Evolutionary conservation across 2,797 vertebrate genomes (phyloP).

Genomic region (Psittacula derbiana): DNA sequence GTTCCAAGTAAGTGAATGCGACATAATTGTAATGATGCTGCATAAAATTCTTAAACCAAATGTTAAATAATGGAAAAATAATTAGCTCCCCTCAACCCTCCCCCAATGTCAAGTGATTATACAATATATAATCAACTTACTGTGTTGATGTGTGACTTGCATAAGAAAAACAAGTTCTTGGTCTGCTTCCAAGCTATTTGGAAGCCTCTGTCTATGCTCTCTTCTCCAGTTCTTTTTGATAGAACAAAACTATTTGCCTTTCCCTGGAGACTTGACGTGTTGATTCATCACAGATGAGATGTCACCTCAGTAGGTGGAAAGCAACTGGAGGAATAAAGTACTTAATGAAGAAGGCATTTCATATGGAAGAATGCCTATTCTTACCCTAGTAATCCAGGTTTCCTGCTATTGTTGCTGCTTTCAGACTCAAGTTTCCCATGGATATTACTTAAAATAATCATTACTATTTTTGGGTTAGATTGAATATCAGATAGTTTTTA

Average conservation of each 20-base stretch:
- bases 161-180: constrained; percentile 45
- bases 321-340: neutral
- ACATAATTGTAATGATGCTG: neutral
- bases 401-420: constrained; percentile 58
- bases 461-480: constrained; percentile 25
- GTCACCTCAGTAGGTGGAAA: constrained; percentile 18
- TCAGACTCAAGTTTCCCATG: neutral
- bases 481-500: neutral
- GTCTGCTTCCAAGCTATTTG: constrained; percentile 29
- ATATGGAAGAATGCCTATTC: constrained; percentile 20
- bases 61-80: constrained; percentile 41
- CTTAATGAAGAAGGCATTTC: constrained; percentile 27
- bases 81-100: neutral
- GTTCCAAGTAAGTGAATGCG: constrained; percentile 1
- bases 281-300: neutral
- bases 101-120: neutral
- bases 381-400: constrained; percentile 11
- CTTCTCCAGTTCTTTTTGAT: constrained; percentile 28
- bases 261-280: neutral
- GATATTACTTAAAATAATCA: neutral
- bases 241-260: neutral
- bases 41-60: constrained; percentile 25
- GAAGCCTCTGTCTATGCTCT: constrained; percentile 8
- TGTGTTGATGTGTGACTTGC: neutral
- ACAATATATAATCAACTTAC: neutral